Conservation (phyloP, 1,140 invertebrate genomes). For the Antheraea pernyi region DNA sequence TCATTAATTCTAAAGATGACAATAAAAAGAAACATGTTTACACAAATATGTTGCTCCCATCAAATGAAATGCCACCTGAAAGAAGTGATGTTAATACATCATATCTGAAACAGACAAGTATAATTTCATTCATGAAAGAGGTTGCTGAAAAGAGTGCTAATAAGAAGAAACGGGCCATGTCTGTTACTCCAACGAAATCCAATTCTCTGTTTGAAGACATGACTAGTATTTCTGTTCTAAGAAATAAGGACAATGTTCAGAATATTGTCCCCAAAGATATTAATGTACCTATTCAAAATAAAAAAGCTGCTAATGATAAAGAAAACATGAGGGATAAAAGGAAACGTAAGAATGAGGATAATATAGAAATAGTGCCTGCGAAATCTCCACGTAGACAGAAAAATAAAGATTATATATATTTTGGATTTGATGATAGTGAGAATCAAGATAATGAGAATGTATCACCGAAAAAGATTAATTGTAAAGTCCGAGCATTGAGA, state of each 20-base stretch:
- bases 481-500: constrained; percentile 34
- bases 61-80: constrained; percentile 42
- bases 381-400: constrained; percentile 38
- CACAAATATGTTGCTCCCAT: constrained; percentile 52
- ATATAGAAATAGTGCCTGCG: constrained; percentile 25
- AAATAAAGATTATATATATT: constrained; percentile 52
- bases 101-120: constrained; percentile 63
- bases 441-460: constrained; percentile 59
- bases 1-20: constrained; percentile 55
- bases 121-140: constrained; percentile 71
- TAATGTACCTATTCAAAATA: constrained; percentile 16
- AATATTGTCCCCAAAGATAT: constrained; percentile 21
- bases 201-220: constrained; percentile 45
- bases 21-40: constrained; percentile 70
- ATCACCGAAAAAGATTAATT: constrained; percentile 49
- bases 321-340: constrained; percentile 28
- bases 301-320: constrained; percentile 29
- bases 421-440: constrained; percentile 70
- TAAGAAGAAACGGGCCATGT: constrained; percentile 48
- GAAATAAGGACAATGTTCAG: constrained; percentile 27
- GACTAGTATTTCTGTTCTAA: constrained; percentile 16
- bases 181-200: constrained; percentile 47
- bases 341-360: constrained; percentile 23
- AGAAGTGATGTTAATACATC: constrained; percentile 34
- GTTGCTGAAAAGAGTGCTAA: constrained; percentile 54